Evolutionary conservation across 2,888 invertebrate genomes (phyloP).

Genomic region (Emmelina monodactyla): DNA sequence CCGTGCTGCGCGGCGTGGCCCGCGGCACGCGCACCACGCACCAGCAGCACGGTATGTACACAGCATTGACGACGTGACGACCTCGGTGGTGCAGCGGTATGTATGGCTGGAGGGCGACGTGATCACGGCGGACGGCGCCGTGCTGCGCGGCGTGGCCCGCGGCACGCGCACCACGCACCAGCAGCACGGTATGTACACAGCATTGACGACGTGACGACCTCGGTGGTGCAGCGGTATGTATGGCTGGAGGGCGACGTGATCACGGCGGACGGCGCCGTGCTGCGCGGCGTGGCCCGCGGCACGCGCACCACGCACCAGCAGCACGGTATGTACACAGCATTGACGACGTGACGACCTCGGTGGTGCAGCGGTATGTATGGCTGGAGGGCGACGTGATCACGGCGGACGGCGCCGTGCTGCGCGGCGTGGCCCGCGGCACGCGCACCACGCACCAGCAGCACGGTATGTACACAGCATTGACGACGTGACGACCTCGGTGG

Average conservation of each 20-base stretch:
- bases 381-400: no score
- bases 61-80: not conserved
- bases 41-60: not conserved
- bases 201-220: no score
- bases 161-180: not conserved
- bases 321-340: not conserved
- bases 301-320: not conserved
- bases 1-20: not conserved
- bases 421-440: not conserved
- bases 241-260: no score
- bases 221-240: no score
- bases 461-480: not conserved
- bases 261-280: conserved; percentile 1
- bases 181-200: not conserved
- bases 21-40: not conserved
- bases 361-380: no score
- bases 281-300: not conserved
- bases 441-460: not conserved
- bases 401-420: not conserved
- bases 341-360: no score
- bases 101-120: no score
- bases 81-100: no score
- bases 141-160: not conserved
- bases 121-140: conserved; percentile 11
- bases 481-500: no score